Base-by-base conservation (phyloP, 2,888 invertebrate species). In the Sympetrum striolatum region DNA sequence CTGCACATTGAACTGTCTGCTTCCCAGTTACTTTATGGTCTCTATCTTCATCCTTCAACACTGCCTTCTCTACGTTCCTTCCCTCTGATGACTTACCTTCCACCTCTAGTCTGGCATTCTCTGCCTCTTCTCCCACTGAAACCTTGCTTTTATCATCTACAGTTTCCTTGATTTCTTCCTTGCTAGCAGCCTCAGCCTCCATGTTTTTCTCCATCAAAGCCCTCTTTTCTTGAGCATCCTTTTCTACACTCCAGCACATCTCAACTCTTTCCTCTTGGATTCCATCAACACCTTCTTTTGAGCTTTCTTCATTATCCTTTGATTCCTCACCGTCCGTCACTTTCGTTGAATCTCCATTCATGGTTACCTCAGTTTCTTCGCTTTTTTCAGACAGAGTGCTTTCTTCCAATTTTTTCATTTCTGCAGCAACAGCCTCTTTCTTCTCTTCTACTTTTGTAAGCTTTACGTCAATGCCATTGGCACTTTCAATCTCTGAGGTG, bases 381-480 rank as follows among this genome's bases (percentile, higher is more conserved):
- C 92, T 91, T 81, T 92, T 92, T 82, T 90, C 90, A 90, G 53
- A 86, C 73, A 91, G 91, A 90, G 90, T 73, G 73, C 90, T 90
- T 60, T 94, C 94, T 90, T 95, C 95, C 79, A 94, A 92, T 93
- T 95, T 94, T 92, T 94, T 92, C 91, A 93, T 93, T 2, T 95
- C 94, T 31, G 94, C 94, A 92, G 95, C 94, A 35, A 94, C 92
- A 10, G 95, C 95, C 91, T 94, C 93, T 39, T 60, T 15, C 64
- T 12, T 64, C 37, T 86, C 64, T 18, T 60, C 37, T 2, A 58
- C 53, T 58, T 58, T 82, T n/a, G 95, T 92, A 22, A 95, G 94
- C 91, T 95, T 95, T 91, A 95, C 94, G 5, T 95, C 95, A 60
- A 95, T 95, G 91, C 94, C 94, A 64, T 94, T 93, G 81, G 95